These are phyloP conservation scores for human DNA, from an alignment of 2,113 vertebrate genomes.

Conservation along the genomic window DNA sequence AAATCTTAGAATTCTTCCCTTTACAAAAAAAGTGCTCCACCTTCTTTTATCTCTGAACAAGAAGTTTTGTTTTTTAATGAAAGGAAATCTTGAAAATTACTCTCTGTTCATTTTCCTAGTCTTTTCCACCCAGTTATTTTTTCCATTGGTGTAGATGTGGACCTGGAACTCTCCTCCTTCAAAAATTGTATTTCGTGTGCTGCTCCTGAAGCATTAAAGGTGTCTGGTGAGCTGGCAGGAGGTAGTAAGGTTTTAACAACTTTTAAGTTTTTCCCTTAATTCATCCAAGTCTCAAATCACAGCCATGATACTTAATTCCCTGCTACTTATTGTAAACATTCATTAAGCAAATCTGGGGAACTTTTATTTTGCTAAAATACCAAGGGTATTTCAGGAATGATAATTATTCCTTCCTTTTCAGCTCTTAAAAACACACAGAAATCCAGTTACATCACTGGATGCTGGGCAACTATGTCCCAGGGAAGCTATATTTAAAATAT, in stretches of 20 bases:
- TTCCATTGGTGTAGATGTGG: background rate
- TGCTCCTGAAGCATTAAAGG: background rate
- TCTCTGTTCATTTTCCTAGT: background rate
- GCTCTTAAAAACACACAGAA: background rate
- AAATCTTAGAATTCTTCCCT: constrained; percentile 20
- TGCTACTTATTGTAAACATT: no score
- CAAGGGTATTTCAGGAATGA: background rate
- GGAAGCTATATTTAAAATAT: background rate
- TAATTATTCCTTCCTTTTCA: background rate
- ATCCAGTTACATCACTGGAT: background rate
- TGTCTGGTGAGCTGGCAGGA: background rate
- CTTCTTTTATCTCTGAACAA: constrained; percentile 15
- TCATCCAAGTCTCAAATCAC: background rate
- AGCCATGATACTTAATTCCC: rapidly evolving
- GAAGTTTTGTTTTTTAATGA: constrained; percentile 23
- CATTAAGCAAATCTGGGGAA: no score
- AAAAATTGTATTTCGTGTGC: background rate
- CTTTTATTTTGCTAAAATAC: background rate
- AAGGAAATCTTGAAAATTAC: constrained; percentile 25
- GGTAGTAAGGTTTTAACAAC: background rate
- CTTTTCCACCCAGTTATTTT: background rate
- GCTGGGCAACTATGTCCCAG: background rate
- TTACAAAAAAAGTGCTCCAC: background rate
- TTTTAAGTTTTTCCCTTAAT: background rate
- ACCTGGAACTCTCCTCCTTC: background rate